Conservation (phyloP, 2,888 invertebrate species). For the Cataglyphis altisquamis region DNA sequence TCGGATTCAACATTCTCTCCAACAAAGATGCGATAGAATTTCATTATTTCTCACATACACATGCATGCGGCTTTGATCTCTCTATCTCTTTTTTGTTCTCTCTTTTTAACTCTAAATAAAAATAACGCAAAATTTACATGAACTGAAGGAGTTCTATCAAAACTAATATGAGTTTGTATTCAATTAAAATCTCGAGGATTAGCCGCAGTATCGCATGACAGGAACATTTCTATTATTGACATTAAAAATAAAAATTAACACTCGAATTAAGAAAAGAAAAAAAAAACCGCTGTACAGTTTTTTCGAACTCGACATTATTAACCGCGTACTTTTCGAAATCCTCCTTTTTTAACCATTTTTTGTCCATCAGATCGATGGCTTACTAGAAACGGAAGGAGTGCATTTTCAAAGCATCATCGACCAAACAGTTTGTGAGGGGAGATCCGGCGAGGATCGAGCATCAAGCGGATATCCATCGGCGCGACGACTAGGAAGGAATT, state of each 20-base stretch:
- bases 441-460: not conserved
- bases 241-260: not conserved
- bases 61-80: not conserved
- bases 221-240: not conserved
- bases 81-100: not conserved
- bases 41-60: not conserved
- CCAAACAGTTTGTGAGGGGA: not conserved
- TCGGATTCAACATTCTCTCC: not conserved
- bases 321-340: not conserved
- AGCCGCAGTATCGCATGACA: not conserved
- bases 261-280: not conserved
- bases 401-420: constrained; percentile 4
- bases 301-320: not conserved
- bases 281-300: not conserved
- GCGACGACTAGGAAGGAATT: constrained; percentile 48
- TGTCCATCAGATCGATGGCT: not conserved
- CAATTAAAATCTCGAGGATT: not conserved
- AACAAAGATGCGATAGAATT: not conserved
- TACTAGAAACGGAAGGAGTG: not conserved
- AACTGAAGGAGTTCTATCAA: not conserved
- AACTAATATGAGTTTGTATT: not conserved
- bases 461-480: constrained; percentile 14
- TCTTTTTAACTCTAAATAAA: not conserved
- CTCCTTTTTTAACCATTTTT: not conserved
- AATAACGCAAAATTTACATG: too few species aligned